Evolutionary conservation across 1,140 invertebrate species (phyloP), one percentile per base, ranked within the genome.

Genomic region (Anoplophora glabripennis): DNA sequence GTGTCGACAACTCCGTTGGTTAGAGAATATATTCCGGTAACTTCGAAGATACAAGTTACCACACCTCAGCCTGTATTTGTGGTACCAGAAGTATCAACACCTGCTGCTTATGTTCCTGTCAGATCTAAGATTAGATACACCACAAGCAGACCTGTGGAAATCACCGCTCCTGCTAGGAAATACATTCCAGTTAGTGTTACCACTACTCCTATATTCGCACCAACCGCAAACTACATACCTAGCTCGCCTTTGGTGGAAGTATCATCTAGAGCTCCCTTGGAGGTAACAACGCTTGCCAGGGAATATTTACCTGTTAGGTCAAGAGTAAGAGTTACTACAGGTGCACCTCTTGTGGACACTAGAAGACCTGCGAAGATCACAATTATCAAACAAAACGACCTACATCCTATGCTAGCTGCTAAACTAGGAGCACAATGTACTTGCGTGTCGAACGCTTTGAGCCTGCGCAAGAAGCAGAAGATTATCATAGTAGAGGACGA

Each of bases 361-460:
- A 17, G 38, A 58, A 41, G 55, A 59, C 57, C 61, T 40, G 57
- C 37, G 3, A 57, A 59, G 36, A 34, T 64, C 15, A 66, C 65
- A 7, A 66, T 74, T 5, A 64, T 74, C 10, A 72, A 70, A 59
- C 60, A 66, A 10, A 74, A 73, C 51, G 71, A 74, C 53, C 68
- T 69, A 41, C 68, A 76, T 72, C 86, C 87, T 1, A 73, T 89
- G 10, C 75, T 89, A 9, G 77, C 88, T 0, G 80, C 82, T 35
- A 89, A 89, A 76, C 73, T 89, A 9, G 84, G 85, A 1, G 86
- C 86, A 7, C 86, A 89, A 37, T 89, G 88, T 61, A 88, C 85
- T 35, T 89, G 88, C 65, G 82, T 83, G 62, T 83, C 83, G 0
- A 85, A 87, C 69, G 80, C 84, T 0, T 74, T 87, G 28, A 76